phyloP scores from a whole-genome alignment of 1,140 invertebrate species.

The Magallana gigas region DNA sequence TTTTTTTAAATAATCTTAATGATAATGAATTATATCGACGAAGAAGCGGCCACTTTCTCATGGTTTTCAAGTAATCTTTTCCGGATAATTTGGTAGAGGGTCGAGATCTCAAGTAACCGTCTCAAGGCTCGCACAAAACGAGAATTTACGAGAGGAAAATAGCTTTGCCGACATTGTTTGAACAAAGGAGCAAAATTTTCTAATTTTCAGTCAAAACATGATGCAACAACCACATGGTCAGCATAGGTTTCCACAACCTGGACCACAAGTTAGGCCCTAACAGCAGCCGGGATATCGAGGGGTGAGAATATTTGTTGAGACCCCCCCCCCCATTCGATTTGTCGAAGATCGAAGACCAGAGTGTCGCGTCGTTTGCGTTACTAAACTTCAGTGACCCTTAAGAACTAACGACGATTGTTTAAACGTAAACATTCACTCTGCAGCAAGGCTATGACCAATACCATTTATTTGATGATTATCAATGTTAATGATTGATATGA shows the following conservation, averaged over 20 bases:
- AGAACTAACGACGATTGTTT: too few relatives aligned
- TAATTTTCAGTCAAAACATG: neutral
- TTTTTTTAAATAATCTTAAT: too few relatives aligned
- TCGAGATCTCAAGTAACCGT: neutral
- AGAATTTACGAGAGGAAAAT: constrained; percentile 17
- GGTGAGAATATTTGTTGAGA: neutral
- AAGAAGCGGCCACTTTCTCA: too few relatives aligned
- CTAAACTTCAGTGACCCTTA: too few relatives aligned
- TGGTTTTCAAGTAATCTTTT: too few relatives aligned
- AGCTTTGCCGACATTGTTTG: neutral
- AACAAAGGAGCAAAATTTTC: neutral
- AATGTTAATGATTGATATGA: too few relatives aligned
- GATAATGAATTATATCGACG: too few relatives aligned
- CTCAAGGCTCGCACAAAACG: neutral
- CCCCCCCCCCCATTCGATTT: too few relatives aligned
- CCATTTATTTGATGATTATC: too few relatives aligned
- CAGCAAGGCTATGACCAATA: neutral
- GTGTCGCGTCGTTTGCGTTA: too few relatives aligned
- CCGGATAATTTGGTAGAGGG: too few relatives aligned
- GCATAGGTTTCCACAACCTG: constrained; percentile 8
- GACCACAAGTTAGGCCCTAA: constrained; percentile 39
- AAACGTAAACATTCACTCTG: neutral
- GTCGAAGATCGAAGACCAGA: too few relatives aligned
- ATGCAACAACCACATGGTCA: constrained; percentile 20
- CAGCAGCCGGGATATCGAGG: constrained; percentile 44